These are phyloP conservation scores for Boloria euphrosyne DNA, from an alignment of 2,888 invertebrate species.

Conservation along the genomic window DNA sequence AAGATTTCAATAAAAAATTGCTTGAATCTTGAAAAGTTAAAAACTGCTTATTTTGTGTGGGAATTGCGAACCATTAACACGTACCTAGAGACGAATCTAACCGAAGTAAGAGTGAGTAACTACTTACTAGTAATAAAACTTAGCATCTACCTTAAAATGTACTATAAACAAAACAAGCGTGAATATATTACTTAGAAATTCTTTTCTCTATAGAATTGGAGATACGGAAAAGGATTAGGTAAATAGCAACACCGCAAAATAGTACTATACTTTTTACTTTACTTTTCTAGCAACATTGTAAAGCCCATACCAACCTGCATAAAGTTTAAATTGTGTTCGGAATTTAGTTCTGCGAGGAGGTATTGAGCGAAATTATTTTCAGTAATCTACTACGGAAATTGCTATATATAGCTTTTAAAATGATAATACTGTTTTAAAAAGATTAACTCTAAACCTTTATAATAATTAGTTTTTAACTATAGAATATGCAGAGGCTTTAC, in stretches of 20 bases:
- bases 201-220: background rate
- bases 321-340: slow-evolving; percentile 37
- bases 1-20: too few species aligned
- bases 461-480: too few species aligned
- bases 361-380: slow-evolving; percentile 31
- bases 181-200: background rate
- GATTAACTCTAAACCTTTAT: too few species aligned
- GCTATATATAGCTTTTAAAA: background rate
- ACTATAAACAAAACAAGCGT: background rate
- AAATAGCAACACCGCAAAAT: slow-evolving; percentile 16
- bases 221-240: slow-evolving; percentile 7
- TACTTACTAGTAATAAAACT: too few species aligned
- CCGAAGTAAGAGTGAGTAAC: too few species aligned
- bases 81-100: too few species aligned
- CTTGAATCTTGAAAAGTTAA: too few species aligned
- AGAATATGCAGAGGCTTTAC: too few species aligned
- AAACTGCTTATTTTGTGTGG: too few species aligned
- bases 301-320: slow-evolving; percentile 27
- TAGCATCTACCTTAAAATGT: too few species aligned
- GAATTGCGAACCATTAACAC: too few species aligned
- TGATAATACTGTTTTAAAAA: background rate
- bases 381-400: slow-evolving; percentile 19
- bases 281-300: slow-evolving; percentile 30
- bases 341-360: slow-evolving; percentile 24
- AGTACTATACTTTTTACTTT: slow-evolving; percentile 15